Evolutionary conservation across 1,140 invertebrate species (phyloP).

Genomic region (Mesaphorura yosii): DNA sequence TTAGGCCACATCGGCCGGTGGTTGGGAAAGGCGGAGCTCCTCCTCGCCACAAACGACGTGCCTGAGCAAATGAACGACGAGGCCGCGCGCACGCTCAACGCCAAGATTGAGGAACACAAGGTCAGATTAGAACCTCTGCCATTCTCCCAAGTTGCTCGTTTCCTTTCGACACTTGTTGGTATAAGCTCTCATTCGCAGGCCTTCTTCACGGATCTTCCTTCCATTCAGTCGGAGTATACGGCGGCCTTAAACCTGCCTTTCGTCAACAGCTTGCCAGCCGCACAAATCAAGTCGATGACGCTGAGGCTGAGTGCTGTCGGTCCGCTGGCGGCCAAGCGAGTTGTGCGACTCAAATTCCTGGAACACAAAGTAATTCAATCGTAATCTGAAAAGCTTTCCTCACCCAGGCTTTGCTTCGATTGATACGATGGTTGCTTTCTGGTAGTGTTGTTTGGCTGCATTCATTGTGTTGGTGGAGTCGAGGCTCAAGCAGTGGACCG

Average conservation of each 20-base stretch:
- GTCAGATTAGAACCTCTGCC: constrained; percentile 35
- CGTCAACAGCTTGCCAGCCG: constrained; percentile 51
- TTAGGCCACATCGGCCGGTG: constrained; percentile 76
- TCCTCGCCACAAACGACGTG: constrained; percentile 63
- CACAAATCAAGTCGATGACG: constrained; percentile 69
- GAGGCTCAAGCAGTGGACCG: constrained; percentile 75
- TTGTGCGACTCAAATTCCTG: constrained; percentile 71
- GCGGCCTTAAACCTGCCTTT: constrained; percentile 48
- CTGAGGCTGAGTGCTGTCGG: constrained; percentile 58
- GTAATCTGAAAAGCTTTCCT: too few relatives aligned
- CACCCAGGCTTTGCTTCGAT: too few relatives aligned
- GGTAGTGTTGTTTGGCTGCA: constrained; percentile 70
- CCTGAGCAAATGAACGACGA: constrained; percentile 67
- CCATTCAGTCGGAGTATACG: constrained; percentile 62
- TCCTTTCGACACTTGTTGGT: background rate
- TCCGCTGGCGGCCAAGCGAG: constrained; percentile 56
- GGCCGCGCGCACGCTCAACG: constrained; percentile 70
- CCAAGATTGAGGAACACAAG: constrained; percentile 79
- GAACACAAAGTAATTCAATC: constrained; percentile 57
- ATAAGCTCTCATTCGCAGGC: constrained; percentile 36
- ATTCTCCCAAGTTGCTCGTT: too few relatives aligned
- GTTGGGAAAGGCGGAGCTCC: constrained; percentile 70
- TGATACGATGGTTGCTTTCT: too few relatives aligned
- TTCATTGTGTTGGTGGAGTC: constrained; percentile 79
- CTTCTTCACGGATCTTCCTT: constrained; percentile 72